Evolutionary conservation across 2,888 invertebrate species (phyloP).

Genomic region (Lagria hirta): DNA sequence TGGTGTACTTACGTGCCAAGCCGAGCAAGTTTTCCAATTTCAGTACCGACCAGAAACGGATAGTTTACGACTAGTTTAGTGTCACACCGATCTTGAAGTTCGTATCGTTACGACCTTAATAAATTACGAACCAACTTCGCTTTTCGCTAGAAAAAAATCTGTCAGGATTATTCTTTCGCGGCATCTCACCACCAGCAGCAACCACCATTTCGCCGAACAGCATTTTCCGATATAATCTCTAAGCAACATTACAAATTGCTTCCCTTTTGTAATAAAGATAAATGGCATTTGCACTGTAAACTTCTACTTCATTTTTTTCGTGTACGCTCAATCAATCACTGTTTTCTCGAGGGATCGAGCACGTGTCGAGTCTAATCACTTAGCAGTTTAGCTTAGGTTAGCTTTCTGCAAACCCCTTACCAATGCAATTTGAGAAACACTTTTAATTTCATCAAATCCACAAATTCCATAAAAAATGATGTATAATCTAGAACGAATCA

Average conservation of each 20-base stretch:
- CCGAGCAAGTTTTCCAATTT: conserved; percentile 31
- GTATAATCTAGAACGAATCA: too few relatives aligned
- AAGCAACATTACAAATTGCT: conserved; percentile 36
- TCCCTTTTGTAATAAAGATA: conserved; percentile 43
- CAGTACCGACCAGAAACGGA: conserved; percentile 22
- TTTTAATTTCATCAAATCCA: too few relatives aligned
- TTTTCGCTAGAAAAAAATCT: conserved; percentile 2
- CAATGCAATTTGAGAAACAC: conserved; percentile 21
- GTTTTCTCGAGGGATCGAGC: conserved; percentile 40
- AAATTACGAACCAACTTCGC: conserved; percentile 14
- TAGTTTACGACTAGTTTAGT: conserved; percentile 29
- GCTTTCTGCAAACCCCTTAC: conserved; percentile 21
- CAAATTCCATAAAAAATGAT: too few relatives aligned
- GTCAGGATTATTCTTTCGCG: too few relatives aligned
- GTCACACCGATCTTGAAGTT: conserved; percentile 15
- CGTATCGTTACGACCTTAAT: conserved; percentile 11
- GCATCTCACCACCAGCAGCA: conserved; percentile 2
- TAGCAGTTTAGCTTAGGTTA: conserved; percentile 37
- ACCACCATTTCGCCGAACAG: conserved; percentile 1
- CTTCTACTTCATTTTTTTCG: conserved; percentile 43
- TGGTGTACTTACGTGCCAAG: conserved; percentile 25
- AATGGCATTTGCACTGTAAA: conserved; percentile 40
- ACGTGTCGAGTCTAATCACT: conserved; percentile 47
- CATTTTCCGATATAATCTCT: conserved; percentile 16
- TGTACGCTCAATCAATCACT: conserved; percentile 44